phyloP scores from a whole-genome alignment of 2,888 invertebrate species.

The Dichetophora obliterata region DNA sequence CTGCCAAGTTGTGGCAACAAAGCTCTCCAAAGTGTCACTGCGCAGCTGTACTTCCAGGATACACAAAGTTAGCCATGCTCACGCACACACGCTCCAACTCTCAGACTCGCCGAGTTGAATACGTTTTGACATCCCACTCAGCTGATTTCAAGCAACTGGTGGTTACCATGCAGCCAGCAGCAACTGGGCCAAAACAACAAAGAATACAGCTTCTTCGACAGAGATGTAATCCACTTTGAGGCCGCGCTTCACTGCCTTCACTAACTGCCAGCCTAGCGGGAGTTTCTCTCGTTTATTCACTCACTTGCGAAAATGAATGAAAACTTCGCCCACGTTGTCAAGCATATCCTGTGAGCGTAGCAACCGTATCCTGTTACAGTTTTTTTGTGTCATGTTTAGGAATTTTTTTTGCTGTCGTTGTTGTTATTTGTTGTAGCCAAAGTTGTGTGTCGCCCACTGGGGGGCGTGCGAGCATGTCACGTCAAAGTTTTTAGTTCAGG shows the following conservation, averaged over 20 bases:
- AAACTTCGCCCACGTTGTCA: slow-evolving; percentile 15
- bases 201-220: not conserved
- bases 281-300: not conserved
- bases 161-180: slow-evolving; percentile 46
- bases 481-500: slow-evolving; percentile 18
- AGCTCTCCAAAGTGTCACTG: slow-evolving; percentile 16
- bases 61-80: slow-evolving; percentile 26
- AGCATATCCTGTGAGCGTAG: slow-evolving; percentile 11
- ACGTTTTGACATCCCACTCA: not conserved
- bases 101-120: not conserved
- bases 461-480: slow-evolving; percentile 8
- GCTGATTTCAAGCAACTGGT: slow-evolving; percentile 55
- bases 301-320: slow-evolving; percentile 26
- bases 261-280: slow-evolving; percentile 18
- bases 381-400: not conserved
- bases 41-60: slow-evolving; percentile 42
- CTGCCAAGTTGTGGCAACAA: slow-evolving; percentile 24
- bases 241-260: slow-evolving; percentile 15
- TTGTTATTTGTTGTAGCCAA: not conserved
- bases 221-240: too few relatives aligned
- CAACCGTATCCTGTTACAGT: slow-evolving; percentile 23
- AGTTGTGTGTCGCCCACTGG: not conserved
- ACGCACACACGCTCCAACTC: not conserved
- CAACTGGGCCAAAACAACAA: not conserved
- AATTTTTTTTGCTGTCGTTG: not conserved